Evolutionary conservation across 53 echinoderm and acorn worm genomes (phyloP), one percentile per base, ranked within the genome.

Genomic region (Luidia sarsii): DNA sequence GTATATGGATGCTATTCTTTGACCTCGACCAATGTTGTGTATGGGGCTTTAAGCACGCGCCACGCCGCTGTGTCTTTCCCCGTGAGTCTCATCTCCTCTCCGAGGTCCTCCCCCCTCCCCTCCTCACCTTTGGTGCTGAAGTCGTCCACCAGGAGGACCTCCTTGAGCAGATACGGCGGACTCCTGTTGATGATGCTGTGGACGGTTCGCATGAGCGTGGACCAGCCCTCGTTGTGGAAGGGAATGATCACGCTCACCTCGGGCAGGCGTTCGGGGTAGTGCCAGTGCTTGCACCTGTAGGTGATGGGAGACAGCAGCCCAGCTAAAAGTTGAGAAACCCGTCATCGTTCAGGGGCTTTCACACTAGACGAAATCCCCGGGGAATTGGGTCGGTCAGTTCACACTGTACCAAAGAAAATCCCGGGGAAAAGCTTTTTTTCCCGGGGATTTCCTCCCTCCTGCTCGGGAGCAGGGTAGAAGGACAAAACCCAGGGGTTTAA

Each of bases 221-320:
- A 86, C 87, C 80, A 80, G 2, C 87, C 87, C 53, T 86, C 87
- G 29, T 86, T 80, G 25, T 86, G 80, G 39, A 86, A 86, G 9
- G 36, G 20, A 11, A 86, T 80, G 2, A 86, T 48, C 9, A 86
- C 70, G 27, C 57, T 43, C 0, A 49, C 70, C 13, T 51, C 10
- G 1, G 87, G 87, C 14, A 86, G 24, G 7, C 23, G 27, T 27
- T 68, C 33, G 23, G 71, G 80, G 39, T 86, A 86, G 49, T 86
- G 70, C 87, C 87, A 86, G 48, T 80, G 43, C 33, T 56, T 80
- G 21, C 87, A 86, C 39, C 86, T 86, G 68, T 28, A 20, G 24
- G 1, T 15, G 30, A 25, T 15, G 79, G 16, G 13, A 24, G 22
- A 75, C n/a, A n/a, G n/a, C n/a, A n/a, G 27, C 9, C 6, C 0